Evolutionary conservation across 2,113 vertebrate species (phyloP), one percentile per base, ranked within the genome.

Genomic region (Zosterops japonicus): DNA sequence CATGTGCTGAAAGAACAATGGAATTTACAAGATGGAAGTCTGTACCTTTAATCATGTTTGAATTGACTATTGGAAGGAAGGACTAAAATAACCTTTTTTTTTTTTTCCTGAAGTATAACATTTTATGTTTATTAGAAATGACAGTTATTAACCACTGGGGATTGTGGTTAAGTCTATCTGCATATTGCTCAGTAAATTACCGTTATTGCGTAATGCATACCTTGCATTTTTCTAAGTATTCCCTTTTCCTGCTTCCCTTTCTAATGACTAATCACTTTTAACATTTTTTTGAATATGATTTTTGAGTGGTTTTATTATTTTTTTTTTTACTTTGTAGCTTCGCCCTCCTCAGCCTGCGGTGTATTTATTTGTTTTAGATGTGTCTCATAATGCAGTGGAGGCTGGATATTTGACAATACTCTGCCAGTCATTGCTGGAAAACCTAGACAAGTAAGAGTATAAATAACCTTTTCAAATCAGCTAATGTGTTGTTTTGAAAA

Each of bases 361-460:
- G 49, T 99, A 99, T 98, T 97, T 99, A 94, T 99, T 99, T 97
- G 98, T 99, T 71, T 97, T 99, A 94, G 99, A 99, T 72, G 99
- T 99, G 47, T 99, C 99, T 79, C 99, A 99, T 94, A 99, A 99
- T 42, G 99, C 99, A 17, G 98, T 99, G 87, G 99, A 99, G 89
- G 97, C 98, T 13, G 99, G 99, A 81, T 99, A 99, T 97, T 98
- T 99, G 95, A 97, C 98, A 87, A 96, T 98, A 97, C 98, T 99
- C 94, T 99, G 99, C 95, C 98, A 99, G 89, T 98, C 98, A 2
- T 98, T 99, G 44, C 96, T 99, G 93, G 99, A 99, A 87, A 99
- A 99, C 96, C 81, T 99, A 83, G 99, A 99, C 94, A 99, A 98
- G 99, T 99, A 98, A 98, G 99, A 97, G 44, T 59, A 65, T 87